Evolutionary conservation across 1,140 invertebrate genomes (phyloP).

Genomic region (Onthophagus taurus): DNA sequence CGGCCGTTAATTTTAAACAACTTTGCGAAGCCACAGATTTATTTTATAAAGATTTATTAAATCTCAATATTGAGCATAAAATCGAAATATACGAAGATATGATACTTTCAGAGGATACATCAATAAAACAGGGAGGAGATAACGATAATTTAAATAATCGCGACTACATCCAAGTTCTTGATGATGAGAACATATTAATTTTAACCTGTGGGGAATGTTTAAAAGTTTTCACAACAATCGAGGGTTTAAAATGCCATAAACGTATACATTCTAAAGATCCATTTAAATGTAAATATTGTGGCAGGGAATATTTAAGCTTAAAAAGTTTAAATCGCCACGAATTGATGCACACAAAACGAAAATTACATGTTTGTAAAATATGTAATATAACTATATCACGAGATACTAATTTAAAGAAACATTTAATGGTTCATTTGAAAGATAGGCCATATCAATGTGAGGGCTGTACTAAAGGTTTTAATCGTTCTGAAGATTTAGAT

Average conservation of each 20-base stretch:
- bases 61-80: conserved; percentile 28
- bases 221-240: conserved; percentile 33
- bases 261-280: conserved; percentile 26
- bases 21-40: conserved; percentile 29
- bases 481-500: conserved; percentile 40
- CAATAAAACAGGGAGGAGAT: background rate
- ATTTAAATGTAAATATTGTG: conserved; percentile 34
- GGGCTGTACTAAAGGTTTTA: conserved; percentile 43
- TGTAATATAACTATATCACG: conserved; percentile 35
- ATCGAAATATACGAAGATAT: conserved; percentile 27
- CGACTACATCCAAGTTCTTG: conserved; percentile 21
- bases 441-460: conserved; percentile 43
- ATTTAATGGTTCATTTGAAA: conserved; percentile 33
- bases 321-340: conserved; percentile 32
- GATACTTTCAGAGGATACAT: background rate
- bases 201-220: conserved; percentile 29
- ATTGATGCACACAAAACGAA: conserved; percentile 27
- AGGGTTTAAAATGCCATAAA: conserved; percentile 32
- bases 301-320: conserved; percentile 30
- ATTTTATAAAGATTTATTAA: conserved; percentile 27
- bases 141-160: conserved; percentile 4
- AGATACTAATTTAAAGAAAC: conserved; percentile 34
- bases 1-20: conserved; percentile 30
- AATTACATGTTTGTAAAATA: conserved; percentile 34
- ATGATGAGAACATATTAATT: conserved; percentile 10